These are phyloP conservation scores for Andrena haemorrhoa DNA, from an alignment of 2,888 invertebrate genomes.

Conservation along the genomic window DNA sequence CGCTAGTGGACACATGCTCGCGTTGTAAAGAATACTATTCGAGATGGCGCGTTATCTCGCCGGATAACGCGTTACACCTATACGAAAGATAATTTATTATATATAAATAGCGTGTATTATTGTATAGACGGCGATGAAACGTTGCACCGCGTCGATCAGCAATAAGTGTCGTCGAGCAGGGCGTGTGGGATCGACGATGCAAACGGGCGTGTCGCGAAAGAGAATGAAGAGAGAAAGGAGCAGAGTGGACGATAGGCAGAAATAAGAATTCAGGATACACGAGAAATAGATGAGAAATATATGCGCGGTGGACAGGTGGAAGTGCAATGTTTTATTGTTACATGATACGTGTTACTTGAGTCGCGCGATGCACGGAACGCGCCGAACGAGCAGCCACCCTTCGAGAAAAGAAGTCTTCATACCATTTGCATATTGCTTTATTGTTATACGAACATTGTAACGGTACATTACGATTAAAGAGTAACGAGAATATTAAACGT, in stretches of 20 bases:
- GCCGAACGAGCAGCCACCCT: constrained; percentile 59
- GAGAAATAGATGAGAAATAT: constrained; percentile 17
- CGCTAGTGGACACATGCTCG: constrained; percentile 18
- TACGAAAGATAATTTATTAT: constrained; percentile 63
- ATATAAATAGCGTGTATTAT: constrained; percentile 52
- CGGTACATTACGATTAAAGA: constrained; percentile 67
- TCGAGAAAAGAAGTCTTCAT: constrained; percentile 68
- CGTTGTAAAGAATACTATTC: constrained; percentile 32
- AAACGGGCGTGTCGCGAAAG: not conserved
- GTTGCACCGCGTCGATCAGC: constrained; percentile 61
- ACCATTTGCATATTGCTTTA: constrained; percentile 77
- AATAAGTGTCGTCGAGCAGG: constrained; percentile 26
- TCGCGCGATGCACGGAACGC: constrained; percentile 68
- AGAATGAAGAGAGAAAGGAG: not conserved
- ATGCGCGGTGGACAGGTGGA: constrained; percentile 42
- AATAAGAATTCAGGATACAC: not conserved
- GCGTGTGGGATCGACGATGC: not conserved
- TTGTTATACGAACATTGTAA: constrained; percentile 76
- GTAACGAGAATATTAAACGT: constrained; percentile 45
- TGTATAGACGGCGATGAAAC: constrained; percentile 64
- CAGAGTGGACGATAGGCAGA: constrained; percentile 12
- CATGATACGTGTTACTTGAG: constrained; percentile 39
- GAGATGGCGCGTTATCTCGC: constrained; percentile 42
- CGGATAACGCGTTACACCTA: constrained; percentile 41
- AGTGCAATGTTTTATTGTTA: constrained; percentile 71